Evolutionary conservation across 2,113 vertebrate species (phyloP).

Genomic region (Lasiurus cinereus): DNA sequence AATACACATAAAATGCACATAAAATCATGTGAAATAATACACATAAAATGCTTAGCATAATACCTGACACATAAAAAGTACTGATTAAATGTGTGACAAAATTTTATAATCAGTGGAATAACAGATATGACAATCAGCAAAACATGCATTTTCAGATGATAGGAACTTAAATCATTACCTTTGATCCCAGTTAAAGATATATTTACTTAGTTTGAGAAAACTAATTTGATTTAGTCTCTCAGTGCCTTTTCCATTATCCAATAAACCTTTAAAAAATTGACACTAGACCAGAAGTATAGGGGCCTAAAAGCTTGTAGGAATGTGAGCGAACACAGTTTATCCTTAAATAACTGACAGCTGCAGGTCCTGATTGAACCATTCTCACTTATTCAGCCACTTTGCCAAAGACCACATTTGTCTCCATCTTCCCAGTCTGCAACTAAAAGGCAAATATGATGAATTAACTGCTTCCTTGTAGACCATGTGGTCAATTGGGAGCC

Average conservation of each 20-base stretch:
- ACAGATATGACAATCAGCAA: background rate
- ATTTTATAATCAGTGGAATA: background rate
- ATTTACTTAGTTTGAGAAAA: background rate
- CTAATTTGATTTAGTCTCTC: slow-evolving; percentile 43
- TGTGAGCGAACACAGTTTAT: background rate
- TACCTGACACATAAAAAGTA: background rate
- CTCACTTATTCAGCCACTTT: background rate
- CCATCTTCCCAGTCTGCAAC: background rate
- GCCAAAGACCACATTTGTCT: background rate
- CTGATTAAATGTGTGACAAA: background rate
- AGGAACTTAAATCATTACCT: background rate
- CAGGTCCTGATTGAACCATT: background rate
- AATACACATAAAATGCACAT: background rate
- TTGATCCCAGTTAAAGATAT: background rate
- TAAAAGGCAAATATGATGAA: background rate
- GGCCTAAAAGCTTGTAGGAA: background rate
- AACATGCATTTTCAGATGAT: background rate
- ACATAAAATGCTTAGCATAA: background rate
- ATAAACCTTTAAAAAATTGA: slow-evolving; percentile 35
- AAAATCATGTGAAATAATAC: background rate
- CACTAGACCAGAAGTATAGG: background rate
- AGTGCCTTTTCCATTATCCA: slow-evolving; percentile 1
- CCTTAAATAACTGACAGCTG: background rate
- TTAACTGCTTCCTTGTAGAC: slow-evolving; percentile 18
- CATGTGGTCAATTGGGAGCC: background rate